Base-by-base conservation (phyloP, 2,113 vertebrate species). In the Mobula hypostoma region DNA sequence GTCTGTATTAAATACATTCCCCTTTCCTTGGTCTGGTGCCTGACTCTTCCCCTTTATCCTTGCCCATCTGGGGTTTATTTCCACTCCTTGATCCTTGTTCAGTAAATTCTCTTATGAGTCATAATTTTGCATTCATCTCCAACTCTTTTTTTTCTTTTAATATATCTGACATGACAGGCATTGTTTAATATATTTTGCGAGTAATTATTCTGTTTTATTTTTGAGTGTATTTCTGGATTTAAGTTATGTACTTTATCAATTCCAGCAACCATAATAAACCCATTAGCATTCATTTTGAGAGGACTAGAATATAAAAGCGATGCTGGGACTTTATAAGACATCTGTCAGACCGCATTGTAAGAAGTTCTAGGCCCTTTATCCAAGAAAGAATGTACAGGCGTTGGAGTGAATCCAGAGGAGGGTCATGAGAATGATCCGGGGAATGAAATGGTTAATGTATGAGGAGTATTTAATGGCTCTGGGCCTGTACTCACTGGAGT, bases 31-130 rank as follows among this genome's bases (percentile, higher is more conserved):
- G 91, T 93, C 74, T 40, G 56, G 24, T 74, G 68, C 68, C 91
- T 15, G 91, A 2, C 36, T 72, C 58, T 90, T 32, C 61, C n/a
- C 85, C 63, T 88, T 66, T 74, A 74, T 76, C 70, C 40, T 56
- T 93, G 91, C 32, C 91, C 70, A 93, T 74, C 72, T 93, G 70
- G 68, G 91, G 91, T 76, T 21, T 21, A 74, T 93, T 93, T 93
- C 70, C 68, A 93, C 91, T 56, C 36, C 68, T 48, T 93, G 91
- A 93, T 93, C 91, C 68, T 74, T 56, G 68, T 74, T 93, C 91
- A 74, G 40, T 93, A 74, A 93, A 92, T 72, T 92, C 88, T 36
- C 66, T 93, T 21, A 93, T 93, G 36, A 76, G 70, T 48, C 91
- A 93, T 74, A 24, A 48, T 72, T 93, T 93, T 56, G 27, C 21